Conservation (phyloP, 2,113 vertebrate species). For the Tichodroma muraria region DNA sequence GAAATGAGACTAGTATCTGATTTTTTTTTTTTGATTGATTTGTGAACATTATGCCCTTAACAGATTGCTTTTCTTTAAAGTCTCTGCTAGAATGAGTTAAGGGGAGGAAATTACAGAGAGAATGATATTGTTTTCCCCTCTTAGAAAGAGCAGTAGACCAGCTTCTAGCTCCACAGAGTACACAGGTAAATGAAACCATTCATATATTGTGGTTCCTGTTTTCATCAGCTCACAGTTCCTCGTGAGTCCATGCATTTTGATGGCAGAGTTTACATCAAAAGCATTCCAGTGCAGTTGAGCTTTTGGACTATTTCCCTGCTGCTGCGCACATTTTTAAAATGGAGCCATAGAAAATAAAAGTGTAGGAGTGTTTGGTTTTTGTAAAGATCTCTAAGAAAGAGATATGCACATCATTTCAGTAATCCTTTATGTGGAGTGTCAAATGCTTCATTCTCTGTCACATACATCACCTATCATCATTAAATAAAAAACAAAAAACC, state of each 20-base stretch:
- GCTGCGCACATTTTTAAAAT: background rate
- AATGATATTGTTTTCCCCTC: background rate
- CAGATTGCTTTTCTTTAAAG: background rate
- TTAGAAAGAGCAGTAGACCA: background rate
- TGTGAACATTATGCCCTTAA: background rate
- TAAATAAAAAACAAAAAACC: background rate
- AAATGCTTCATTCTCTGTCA: slow-evolving; percentile 33
- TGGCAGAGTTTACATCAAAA: background rate
- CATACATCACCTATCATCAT: background rate
- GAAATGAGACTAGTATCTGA: background rate
- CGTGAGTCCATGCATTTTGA: background rate
- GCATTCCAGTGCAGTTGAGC: background rate
- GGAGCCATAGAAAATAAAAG: background rate
- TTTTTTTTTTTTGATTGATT: background rate
- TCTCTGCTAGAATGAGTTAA: background rate
- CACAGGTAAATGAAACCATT: background rate
- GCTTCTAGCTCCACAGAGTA: background rate
- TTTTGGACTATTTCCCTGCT: background rate
- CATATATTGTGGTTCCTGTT: background rate
- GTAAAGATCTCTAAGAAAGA: background rate
- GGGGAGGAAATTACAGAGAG: background rate
- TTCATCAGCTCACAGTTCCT: background rate
- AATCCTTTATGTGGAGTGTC: background rate
- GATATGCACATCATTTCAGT: background rate
- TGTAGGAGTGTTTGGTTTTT: background rate